Base-by-base conservation (phyloP, 1,140 invertebrate genomes). In the Gonioctena quinquepunctata region DNA sequence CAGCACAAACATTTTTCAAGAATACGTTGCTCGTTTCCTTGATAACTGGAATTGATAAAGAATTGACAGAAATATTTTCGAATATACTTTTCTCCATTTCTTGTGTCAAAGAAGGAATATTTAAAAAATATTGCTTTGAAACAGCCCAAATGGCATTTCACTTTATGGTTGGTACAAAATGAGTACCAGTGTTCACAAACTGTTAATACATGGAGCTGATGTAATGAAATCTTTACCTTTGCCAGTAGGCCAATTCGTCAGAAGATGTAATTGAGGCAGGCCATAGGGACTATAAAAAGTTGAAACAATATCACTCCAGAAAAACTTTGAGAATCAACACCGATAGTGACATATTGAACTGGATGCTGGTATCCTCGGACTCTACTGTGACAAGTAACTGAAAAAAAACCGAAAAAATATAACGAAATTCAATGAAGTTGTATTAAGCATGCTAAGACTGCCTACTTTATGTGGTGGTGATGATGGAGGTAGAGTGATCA, bases 1-100 rank as follows among this genome's bases (percentile, higher is more conserved):
- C 81, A 13, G 79, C 79, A 52, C 69, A 80, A 52, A 74, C 77
- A 56, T 81, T 82, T 77, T 81, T 83, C 72, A 57, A 71, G 18
- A 70, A 81, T 64, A 66, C 79, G 3, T 23, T 72, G 71, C 28
- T 77, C 19, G 71, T 72, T 28, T 59, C 76, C 54, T 56, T 74
- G 42, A 82, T 83, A 16, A 80, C 77, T 18, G 75, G 75, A 25
- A 50, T 82, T 8, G 69, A 78, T 61, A 68, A 69, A 49, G 62
- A 76, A 18, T 28, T 82, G 6, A 80, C 83, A 2, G 54, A 72
- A 56, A 49, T 69, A 11, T 79, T 80, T 63, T 16, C 26, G 4
- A 42, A 42, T 21, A 59, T 25, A 7, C 18, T 25, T 8, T 33
- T 7, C 8, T 16, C 28, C 13, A 8, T 63, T 4, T 33, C 11